Evolutionary conservation across 2,888 invertebrate genomes (phyloP).

Genomic region (Heterodera filipjevi): DNA sequence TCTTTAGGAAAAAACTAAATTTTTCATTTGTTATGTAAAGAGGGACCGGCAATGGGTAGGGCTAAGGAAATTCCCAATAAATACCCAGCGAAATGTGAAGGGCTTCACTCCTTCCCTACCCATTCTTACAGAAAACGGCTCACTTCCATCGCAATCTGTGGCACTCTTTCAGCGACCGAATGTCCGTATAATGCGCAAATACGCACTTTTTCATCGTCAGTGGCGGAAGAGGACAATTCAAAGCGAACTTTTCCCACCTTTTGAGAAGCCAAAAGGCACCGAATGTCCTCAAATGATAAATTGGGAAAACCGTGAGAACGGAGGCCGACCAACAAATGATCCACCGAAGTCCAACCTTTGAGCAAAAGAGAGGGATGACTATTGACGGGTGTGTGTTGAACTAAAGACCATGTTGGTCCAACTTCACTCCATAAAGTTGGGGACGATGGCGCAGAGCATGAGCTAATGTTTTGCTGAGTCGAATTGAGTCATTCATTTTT

Average conservation of each 20-base stretch:
- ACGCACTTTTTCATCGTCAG: background rate
- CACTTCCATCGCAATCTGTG: conserved; percentile 1
- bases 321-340: background rate
- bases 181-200: background rate
- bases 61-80: too few relatives aligned
- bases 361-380: too few relatives aligned
- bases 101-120: too few relatives aligned
- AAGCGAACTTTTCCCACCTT: background rate
- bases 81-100: too few relatives aligned
- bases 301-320: background rate
- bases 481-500: background rate
- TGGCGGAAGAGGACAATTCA: background rate
- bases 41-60: too few relatives aligned
- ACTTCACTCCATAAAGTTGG: background rate
- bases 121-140: background rate
- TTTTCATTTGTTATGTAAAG: too few relatives aligned
- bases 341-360: conserved; percentile 8
- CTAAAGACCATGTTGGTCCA: background rate
- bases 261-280: background rate
- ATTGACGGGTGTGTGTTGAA: too few relatives aligned
- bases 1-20: too few relatives aligned
- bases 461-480: background rate
- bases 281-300: background rate
- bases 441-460: background rate
- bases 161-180: background rate